Evolutionary conservation across 64 coral and sea anemone genomes (phyloP).

Genomic region (Catalaphyllia jardinei): DNA sequence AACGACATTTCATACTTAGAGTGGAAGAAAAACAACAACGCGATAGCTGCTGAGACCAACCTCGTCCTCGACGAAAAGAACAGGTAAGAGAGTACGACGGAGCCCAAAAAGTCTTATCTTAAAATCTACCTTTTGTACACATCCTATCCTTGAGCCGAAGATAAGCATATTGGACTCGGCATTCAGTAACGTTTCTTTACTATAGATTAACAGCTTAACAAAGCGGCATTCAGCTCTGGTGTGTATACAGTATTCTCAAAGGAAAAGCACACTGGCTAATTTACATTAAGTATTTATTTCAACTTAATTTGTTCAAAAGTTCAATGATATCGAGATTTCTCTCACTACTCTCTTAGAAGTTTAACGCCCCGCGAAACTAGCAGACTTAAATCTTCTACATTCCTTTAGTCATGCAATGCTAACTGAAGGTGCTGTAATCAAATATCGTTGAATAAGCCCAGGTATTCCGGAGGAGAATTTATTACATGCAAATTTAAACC

Average conservation of each 20-base stretch:
- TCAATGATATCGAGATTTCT: not conserved
- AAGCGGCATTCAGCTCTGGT: too few relatives aligned
- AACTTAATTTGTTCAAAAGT: not conserved
- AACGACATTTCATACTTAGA: conserved; percentile 12
- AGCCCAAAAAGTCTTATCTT: not conserved
- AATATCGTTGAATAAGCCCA: not conserved
- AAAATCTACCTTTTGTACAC: not conserved
- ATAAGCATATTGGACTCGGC: too few relatives aligned
- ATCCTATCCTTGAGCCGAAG: too few relatives aligned
- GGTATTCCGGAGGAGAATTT: not conserved
- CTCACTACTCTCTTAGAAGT: not conserved
- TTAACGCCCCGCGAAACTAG: too few relatives aligned
- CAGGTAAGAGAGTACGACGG: not conserved
- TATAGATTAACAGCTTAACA: too few relatives aligned
- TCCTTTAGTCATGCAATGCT: not conserved
- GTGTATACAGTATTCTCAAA: not conserved
- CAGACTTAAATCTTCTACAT: not conserved
- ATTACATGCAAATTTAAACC: not conserved
- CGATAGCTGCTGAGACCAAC: not conserved
- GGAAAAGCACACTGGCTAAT: not conserved
- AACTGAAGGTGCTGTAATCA: not conserved
- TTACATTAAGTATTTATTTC: not conserved
- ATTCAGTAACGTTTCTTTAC: too few relatives aligned
- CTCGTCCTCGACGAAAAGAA: not conserved
- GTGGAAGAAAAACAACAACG: conserved; percentile 26